phyloP scores from a whole-genome alignment of 2,113 vertebrate genomes.

The Psephotus haematonotus region DNA sequence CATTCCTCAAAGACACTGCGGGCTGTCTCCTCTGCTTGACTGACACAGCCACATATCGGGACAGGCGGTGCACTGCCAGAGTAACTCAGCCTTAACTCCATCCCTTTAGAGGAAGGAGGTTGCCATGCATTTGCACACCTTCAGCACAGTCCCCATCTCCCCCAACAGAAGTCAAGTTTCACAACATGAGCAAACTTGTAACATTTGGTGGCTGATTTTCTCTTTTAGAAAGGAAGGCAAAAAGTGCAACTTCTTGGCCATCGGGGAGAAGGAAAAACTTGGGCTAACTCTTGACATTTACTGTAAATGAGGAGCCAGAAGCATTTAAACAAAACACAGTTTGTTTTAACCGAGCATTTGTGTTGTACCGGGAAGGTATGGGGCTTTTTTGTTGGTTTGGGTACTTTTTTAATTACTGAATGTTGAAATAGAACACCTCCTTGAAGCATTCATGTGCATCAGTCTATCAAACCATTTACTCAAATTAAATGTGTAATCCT shows the following conservation, averaged over 20 bases:
- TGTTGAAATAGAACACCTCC: constrained; percentile 79
- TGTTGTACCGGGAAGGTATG: neutral
- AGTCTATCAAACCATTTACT: constrained; percentile 87
- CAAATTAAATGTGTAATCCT: constrained; percentile 89
- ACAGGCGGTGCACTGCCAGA: constrained; percentile 13
- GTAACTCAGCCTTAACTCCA: constrained; percentile 35
- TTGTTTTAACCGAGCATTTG: constrained; percentile 35
- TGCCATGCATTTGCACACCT: neutral
- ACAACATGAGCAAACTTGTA: neutral
- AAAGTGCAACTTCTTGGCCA: neutral
- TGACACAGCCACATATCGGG: neutral
- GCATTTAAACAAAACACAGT: constrained; percentile 30
- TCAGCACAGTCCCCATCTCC: neutral
- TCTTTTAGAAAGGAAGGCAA: neutral
- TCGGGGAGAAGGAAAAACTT: neutral
- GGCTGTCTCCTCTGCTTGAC: constrained; percentile 25
- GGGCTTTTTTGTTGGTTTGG: constrained; percentile 53
- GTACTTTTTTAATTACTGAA: constrained; percentile 77
- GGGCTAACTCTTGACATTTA: constrained; percentile 12
- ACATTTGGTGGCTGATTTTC: neutral
- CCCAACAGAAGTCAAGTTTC: neutral
- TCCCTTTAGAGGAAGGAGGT: constrained; percentile 4
- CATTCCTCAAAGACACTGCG: constrained; percentile 10
- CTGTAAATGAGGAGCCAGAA: neutral
- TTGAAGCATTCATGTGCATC: constrained; percentile 85